Conservation (phyloP, 2,888 invertebrate species). For the Netelia melanura region DNA sequence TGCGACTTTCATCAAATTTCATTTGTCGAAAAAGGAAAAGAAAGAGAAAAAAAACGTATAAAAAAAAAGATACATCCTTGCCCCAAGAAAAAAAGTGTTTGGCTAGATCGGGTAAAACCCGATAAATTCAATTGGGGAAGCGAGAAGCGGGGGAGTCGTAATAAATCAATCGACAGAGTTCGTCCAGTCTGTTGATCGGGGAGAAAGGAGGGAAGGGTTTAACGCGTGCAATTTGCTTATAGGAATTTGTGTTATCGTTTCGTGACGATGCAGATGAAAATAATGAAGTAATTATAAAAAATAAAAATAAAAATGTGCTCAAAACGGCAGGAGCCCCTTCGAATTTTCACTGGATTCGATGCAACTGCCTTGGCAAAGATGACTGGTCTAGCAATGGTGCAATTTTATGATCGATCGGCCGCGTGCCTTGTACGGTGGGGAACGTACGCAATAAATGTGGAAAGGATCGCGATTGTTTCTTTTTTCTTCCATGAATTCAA, state of each 20-base stretch:
- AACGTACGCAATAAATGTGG: constrained; percentile 60
- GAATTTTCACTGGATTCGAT: constrained; percentile 54
- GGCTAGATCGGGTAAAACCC: constrained; percentile 17
- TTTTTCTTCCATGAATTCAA: constrained; percentile 16
- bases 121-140: constrained; percentile 12
- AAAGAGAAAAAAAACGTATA: background rate
- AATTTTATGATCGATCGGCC: constrained; percentile 67
- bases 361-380: constrained; percentile 61
- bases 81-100: constrained; percentile 2
- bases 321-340: constrained; percentile 44
- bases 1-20: background rate
- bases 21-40: constrained; percentile 13
- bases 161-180: constrained; percentile 11
- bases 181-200: constrained; percentile 42
- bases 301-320: constrained; percentile 49
- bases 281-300: background rate
- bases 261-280: constrained; percentile 40
- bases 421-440: constrained; percentile 63
- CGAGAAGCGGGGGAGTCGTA: background rate
- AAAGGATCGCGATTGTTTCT: constrained; percentile 45
- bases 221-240: constrained; percentile 52
- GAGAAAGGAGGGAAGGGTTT: constrained; percentile 2
- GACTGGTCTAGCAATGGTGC: constrained; percentile 62
- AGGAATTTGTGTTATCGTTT: constrained; percentile 51
- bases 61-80: background rate